Percentiles rank a stretch among this genome's conserved stretches.
Evolutionary conservation across 2,113 vertebrate genomes (phyloP).

Genomic region (Asarcornis scutulata): DNA sequence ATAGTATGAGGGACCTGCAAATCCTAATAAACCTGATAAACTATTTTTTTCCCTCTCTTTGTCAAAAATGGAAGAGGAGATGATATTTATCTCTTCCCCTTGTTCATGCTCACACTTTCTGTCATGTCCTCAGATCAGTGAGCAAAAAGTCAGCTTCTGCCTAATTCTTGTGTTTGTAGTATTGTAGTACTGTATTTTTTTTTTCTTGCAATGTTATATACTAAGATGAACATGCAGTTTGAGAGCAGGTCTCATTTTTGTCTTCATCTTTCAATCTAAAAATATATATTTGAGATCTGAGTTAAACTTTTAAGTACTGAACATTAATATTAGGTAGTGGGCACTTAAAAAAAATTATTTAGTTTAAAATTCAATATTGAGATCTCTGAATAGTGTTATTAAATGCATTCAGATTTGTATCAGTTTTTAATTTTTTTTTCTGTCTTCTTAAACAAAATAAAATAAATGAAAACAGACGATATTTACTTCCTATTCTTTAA

Average conservation of each 20-base stretch:
- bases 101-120: neutral
- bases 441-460: neutral
- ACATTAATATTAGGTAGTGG: fast-evolving
- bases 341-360: neutral
- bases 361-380: neutral
- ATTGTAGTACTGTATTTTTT: neutral
- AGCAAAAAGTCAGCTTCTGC: neutral
- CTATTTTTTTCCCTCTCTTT: neutral
- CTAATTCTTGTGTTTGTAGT: neutral
- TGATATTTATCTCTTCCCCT: neutral
- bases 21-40: neutral
- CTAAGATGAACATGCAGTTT: neutral
- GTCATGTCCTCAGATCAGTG: neutral
- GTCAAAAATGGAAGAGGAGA: neutral
- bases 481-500: neutral
- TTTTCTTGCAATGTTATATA: neutral
- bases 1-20: neutral
- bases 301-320: neutral
- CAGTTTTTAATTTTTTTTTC: neutral
- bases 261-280: neutral
- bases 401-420: neutral
- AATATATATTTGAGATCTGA: neutral
- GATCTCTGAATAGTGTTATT: neutral
- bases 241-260: neutral
- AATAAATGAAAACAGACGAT: neutral